Base-by-base conservation (phyloP, 2,113 vertebrate species). In the Dinomys branickii region DNA sequence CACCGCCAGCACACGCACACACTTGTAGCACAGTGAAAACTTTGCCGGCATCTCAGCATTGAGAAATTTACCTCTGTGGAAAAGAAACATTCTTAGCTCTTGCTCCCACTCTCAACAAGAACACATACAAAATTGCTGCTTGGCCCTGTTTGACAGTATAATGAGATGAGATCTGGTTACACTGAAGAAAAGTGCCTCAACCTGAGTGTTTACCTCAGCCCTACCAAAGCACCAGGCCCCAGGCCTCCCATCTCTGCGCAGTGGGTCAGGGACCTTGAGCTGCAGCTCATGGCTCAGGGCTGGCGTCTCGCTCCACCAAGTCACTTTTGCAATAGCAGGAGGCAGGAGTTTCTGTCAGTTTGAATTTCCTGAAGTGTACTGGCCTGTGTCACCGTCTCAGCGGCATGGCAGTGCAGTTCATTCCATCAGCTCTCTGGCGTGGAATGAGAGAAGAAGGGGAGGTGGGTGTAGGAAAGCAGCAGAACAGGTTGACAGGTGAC, bases 101-200 rank as follows among this genome's bases (percentile, higher is more conserved):
- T 1, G 6, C 52, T 73, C 54, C 44, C 92, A 7, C 77, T 67
- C 85, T 82, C 85, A n/a, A 16, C 50, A 84, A 84, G 88, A 85
- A 80, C 61, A n/a, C 17, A 75, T 56, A 33, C 26, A 52, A 50
- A 50, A n/a, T 61, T 0, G 38, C 93, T 94, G 82, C 0, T 3
- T 65, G n/a, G 73, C 80, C 33, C 83, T 94, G 78, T 85, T 95
- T 97, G 95, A 97, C 93, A 97, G 58, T 82, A 93, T 96, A 94
- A 96, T 80, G 83, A 96, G 85, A 96, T 83, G 86, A 96, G 85
- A 90, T 87, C 95, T 91, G 83, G 93, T 73, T 88, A 96, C 86
- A 95, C 56, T 86, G 63, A 95, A 44, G 95, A 96, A 94, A 97
- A 94, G 84, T 95, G 56, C 67, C 67, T 86, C 93, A 80, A 94